Conservation (phyloP, 2,113 vertebrate species). For the Pontoporia blainvillei region DNA sequence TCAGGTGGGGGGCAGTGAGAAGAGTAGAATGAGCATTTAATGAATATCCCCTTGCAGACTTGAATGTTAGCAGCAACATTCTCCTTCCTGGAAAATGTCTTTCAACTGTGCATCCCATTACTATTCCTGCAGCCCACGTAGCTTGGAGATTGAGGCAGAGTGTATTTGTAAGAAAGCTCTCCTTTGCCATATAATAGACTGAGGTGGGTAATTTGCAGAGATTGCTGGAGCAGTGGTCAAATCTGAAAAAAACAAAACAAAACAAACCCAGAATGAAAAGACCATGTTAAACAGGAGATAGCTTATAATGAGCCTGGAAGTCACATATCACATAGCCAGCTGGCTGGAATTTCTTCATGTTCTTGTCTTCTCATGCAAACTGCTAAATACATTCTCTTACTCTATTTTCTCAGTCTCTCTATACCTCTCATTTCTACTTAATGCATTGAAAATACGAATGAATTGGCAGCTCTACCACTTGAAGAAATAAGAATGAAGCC, state of each 20-base stretch:
- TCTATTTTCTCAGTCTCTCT: conserved; percentile 44
- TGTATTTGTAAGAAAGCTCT: conserved; percentile 69
- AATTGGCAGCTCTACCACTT: not conserved
- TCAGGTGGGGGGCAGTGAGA: not conserved
- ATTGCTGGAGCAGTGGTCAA: conserved; percentile 65
- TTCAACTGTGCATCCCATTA: conserved; percentile 71
- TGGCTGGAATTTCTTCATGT: conserved; percentile 41
- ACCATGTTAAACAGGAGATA: conserved; percentile 64
- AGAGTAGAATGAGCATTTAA: conserved; percentile 59
- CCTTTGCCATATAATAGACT: conserved; percentile 75
- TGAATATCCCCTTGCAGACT: conserved; percentile 71
- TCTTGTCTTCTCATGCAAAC: conserved; percentile 46
- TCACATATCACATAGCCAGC: conserved; percentile 45
- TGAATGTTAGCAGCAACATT: conserved; percentile 64
- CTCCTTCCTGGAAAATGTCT: conserved; percentile 71
- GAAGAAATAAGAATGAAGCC: not conserved
- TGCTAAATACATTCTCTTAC: conserved; percentile 47
- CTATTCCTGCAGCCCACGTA: conserved; percentile 44
- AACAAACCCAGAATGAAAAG: conserved; percentile 55
- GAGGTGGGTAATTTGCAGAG: conserved; percentile 73
- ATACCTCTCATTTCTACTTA: not conserved
- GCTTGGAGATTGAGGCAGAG: conserved; percentile 51
- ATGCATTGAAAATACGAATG: not conserved
- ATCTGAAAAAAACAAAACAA: conserved; percentile 50
- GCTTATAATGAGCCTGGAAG: conserved; percentile 73